A percentile compares a stretch with the other conserved stretches of the same genome.
phyloP scores from a whole-genome alignment of 2,797 vertebrate species.

The Myotis planiceps region DNA sequence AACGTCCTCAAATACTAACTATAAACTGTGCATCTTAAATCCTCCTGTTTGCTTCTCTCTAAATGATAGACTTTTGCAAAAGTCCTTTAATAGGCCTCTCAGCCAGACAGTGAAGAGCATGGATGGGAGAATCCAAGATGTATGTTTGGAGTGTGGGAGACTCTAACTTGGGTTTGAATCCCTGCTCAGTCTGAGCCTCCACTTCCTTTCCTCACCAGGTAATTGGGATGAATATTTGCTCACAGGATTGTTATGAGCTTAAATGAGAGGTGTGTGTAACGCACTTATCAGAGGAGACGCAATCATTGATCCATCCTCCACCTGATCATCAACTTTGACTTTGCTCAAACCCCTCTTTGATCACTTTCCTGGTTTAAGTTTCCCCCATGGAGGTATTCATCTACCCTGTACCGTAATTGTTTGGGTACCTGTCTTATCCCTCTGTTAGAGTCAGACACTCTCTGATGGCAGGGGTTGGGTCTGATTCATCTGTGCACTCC shows the following conservation, averaged over 20 bases:
- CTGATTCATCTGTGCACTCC: background rate
- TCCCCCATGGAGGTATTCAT: background rate
- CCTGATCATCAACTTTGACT: background rate
- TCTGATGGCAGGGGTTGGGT: background rate
- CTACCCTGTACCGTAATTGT: background rate
- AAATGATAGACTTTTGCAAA: background rate
- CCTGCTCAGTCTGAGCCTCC: background rate
- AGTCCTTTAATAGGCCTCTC: background rate
- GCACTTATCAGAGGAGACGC: background rate
- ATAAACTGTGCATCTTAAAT: background rate
- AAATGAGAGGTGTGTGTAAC: background rate
- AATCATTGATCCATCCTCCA: background rate
- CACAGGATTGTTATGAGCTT: background rate
- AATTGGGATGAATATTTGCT: background rate
- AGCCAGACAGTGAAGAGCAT: background rate
- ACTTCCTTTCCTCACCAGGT: background rate
- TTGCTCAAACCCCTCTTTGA: background rate
- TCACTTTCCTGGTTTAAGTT: background rate
- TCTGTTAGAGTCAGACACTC: background rate
- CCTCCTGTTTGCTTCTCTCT: background rate
- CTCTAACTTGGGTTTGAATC: background rate
- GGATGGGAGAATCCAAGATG: too few species aligned
- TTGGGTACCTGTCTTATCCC: background rate
- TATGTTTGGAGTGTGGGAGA: background rate
- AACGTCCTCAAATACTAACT: background rate